Evolutionary conservation across 2,113 vertebrate genomes (phyloP).

Genomic region (Phalacrocorax brasilianus): DNA sequence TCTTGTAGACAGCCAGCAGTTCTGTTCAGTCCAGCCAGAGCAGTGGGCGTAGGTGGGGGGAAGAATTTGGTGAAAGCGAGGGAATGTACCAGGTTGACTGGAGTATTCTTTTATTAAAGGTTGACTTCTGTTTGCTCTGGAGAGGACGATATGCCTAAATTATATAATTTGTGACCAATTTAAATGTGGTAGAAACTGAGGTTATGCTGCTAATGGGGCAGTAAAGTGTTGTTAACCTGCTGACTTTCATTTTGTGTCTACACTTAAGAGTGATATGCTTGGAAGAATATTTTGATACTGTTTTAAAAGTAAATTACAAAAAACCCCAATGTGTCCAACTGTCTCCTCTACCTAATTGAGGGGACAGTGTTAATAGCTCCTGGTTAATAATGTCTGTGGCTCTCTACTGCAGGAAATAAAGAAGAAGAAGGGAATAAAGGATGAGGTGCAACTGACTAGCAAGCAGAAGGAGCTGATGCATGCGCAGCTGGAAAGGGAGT

Average conservation of each 20-base stretch:
- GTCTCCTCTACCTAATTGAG: neutral
- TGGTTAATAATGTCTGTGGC: neutral
- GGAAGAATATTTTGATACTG: neutral
- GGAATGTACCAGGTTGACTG: neutral
- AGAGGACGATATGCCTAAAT: neutral
- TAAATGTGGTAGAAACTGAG: neutral
- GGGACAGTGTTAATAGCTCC: neutral
- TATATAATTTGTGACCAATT: neutral
- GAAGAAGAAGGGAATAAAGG: slow-evolving; percentile 96
- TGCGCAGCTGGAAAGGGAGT: slow-evolving; percentile 89
- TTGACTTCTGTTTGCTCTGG: neutral
- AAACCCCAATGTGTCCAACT: neutral
- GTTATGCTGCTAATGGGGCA: neutral
- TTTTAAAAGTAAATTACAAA: neutral
- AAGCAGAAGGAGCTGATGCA: slow-evolving; percentile 97
- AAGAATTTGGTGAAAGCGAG: neutral
- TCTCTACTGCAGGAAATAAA: slow-evolving; percentile 85
- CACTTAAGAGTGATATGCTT: neutral
- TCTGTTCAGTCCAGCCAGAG: neutral
- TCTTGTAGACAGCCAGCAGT: neutral
- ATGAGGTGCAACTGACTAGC: slow-evolving; percentile 90
- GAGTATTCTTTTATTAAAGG: neutral
- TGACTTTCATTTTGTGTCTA: neutral
- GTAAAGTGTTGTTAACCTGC: neutral
- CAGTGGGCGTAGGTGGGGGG: neutral